Base-by-base conservation (phyloP, 2,797 vertebrate species). In the Acanthornis magna region DNA sequence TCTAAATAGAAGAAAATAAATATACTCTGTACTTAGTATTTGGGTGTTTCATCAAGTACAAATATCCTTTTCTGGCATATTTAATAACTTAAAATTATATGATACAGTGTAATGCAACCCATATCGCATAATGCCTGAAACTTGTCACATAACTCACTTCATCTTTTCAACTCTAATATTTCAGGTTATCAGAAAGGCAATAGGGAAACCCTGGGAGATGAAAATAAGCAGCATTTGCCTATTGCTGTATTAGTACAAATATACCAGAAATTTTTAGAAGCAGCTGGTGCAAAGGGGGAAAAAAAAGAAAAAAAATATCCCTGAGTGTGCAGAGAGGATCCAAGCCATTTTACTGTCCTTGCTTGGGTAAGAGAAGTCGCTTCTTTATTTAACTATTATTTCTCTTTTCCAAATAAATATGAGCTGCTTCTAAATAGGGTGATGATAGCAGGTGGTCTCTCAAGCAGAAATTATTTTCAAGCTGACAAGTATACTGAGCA, bases 381-480 rank as follows among this genome's bases (percentile, higher is more conserved):
- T 92, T 86, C 93, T 91, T 93, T 95, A 85, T 95, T 90, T 89
- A 94, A 95, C 84, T 91, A 57, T 85, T 96, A 92, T 91, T 96
- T 89, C 76, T 77, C 81, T 87, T 94, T 94, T 89, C 74, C 57
- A 93, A 95, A 91, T 93, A 93, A 93, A 96, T 93, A 94, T 65
- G 82, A 88, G 79, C 91, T 92, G 74, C 57, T 90, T 94, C 91
- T 96, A 96, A 95, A 96, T 93, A 95, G 88, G 88, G 36, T 91
- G 94, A 88, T 94, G 70, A 96, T 94, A 96, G 96, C 94, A 96
- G 94, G 94, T 96, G 95, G 90, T 95, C 92, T 96, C 80, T 96
- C 81, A 94, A 94, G 94, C 94, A 91, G 88, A 96, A 96, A 95
- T 94, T 95, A 97, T 95, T 92, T 94, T 91, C 91, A 92, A 91